phyloP scores from a whole-genome alignment of 2,888 invertebrate species.

The Helicoverpa assulta region DNA sequence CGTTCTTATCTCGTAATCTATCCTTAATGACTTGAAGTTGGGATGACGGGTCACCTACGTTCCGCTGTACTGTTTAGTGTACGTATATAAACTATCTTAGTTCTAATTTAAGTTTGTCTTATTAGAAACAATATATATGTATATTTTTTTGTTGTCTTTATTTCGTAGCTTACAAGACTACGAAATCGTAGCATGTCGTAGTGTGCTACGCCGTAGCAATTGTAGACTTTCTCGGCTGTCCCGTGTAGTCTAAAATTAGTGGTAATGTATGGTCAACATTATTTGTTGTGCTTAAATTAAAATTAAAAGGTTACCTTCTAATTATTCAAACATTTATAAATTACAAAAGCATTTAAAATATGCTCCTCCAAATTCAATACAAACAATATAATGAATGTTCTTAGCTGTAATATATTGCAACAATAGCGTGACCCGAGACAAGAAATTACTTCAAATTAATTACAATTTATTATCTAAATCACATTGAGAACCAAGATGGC shows the following conservation, averaged over 20 bases:
- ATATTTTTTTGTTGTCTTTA: too few species aligned
- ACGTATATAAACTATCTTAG: neutral
- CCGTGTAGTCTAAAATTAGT: too few species aligned
- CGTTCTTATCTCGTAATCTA: constrained; percentile 60
- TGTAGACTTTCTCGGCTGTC: too few species aligned
- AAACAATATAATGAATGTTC: constrained; percentile 62
- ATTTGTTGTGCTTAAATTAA: too few species aligned
- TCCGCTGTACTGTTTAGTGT: constrained; percentile 1
- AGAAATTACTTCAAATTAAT: constrained; percentile 73
- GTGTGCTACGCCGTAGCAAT: too few species aligned
- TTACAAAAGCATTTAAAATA: neutral
- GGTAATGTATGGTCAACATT: too few species aligned
- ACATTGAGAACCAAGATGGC: constrained; percentile 69
- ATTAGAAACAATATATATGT: too few species aligned
- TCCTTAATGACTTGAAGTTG: constrained; percentile 57
- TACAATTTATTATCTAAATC: constrained; percentile 71
- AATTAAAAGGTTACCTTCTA: neutral
- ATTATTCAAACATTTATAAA: neutral
- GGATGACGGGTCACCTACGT: constrained; percentile 48
- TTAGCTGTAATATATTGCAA: constrained; percentile 61
- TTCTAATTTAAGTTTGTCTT: too few species aligned
- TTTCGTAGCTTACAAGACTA: too few species aligned
- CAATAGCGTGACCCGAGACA: constrained; percentile 68
- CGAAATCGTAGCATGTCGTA: too few species aligned
- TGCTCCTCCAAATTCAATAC: constrained; percentile 43